These are phyloP conservation scores for Eudyptes chrysolophus DNA, from an alignment of 2,113 vertebrate genomes.

Conservation along the genomic window DNA sequence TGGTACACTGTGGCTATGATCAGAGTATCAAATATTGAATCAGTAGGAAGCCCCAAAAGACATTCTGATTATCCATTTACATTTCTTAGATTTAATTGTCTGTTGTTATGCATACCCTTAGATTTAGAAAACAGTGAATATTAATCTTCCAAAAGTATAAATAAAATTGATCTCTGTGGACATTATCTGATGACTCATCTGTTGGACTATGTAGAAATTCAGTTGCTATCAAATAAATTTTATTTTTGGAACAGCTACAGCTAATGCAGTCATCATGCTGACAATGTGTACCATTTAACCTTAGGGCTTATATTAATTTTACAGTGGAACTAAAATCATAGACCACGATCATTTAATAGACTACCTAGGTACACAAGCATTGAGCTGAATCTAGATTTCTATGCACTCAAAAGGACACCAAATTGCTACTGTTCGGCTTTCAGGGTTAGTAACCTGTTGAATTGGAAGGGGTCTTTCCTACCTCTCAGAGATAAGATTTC, in stretches of 20 bases:
- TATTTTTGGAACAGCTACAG: slow-evolving; percentile 42
- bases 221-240: slow-evolving; percentile 47
- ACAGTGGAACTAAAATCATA: slow-evolving; percentile 1
- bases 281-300: slow-evolving; percentile 26
- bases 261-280: slow-evolving; percentile 42
- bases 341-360: background rate
- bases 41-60: slow-evolving; percentile 7
- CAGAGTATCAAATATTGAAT: slow-evolving; percentile 44
- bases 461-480: background rate
- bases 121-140: slow-evolving; percentile 27
- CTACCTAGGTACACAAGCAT: background rate
- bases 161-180: slow-evolving; percentile 45
- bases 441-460: background rate
- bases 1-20: background rate
- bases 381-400: background rate
- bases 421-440: background rate
- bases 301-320: slow-evolving; percentile 45
- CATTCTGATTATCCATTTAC: background rate
- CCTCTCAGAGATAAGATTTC: background rate
- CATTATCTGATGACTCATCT: slow-evolving; percentile 54
- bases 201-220: slow-evolving; percentile 14
- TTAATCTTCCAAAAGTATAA: slow-evolving; percentile 42
- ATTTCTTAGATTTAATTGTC: slow-evolving; percentile 18
- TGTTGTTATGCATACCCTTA: background rate
- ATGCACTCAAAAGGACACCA: background rate